A percentile compares a stretch with the other conserved stretches of the same genome.
Conservation (phyloP, 2,888 invertebrate species). For the Eurois occulta region DNA sequence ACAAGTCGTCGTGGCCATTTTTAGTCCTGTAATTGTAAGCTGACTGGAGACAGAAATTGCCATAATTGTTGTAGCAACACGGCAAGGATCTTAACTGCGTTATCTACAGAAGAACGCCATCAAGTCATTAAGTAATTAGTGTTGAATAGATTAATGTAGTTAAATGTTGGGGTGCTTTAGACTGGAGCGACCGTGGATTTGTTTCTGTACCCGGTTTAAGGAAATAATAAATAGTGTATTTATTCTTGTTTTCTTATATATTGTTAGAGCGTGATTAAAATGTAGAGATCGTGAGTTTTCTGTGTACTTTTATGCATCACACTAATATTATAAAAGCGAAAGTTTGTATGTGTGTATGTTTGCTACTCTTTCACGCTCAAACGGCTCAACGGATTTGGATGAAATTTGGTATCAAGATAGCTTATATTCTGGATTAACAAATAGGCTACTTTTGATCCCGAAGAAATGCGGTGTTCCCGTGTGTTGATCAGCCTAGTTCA, state of each 20-base stretch:
- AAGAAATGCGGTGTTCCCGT: too few relatives aligned
- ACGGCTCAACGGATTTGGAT: too few relatives aligned
- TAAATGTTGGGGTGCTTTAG: slow-evolving; percentile 51
- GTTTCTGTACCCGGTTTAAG: slow-evolving; percentile 5
- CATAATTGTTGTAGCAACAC: slow-evolving; percentile 67
- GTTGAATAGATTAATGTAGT: slow-evolving; percentile 68
- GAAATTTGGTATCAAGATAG: too few relatives aligned
- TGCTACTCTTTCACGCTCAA: too few relatives aligned
- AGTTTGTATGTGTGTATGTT: too few relatives aligned
- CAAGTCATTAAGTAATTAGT: slow-evolving; percentile 70
- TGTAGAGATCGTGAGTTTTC: neutral
- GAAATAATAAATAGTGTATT: neutral
- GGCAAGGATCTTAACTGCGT: slow-evolving; percentile 60
- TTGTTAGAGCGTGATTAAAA: neutral
- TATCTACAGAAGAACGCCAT: slow-evolving; percentile 67
- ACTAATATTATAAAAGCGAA: too few relatives aligned
- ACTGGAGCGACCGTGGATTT: slow-evolving; percentile 10
- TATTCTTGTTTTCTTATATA: neutral
- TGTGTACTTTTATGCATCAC: too few relatives aligned
- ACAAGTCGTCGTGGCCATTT: slow-evolving; percentile 42
- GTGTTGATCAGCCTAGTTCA: too few relatives aligned
- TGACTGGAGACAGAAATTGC: slow-evolving; percentile 62
- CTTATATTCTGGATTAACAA: too few relatives aligned
- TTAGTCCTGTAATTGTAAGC: slow-evolving; percentile 56
- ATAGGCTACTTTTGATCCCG: too few relatives aligned